Base-by-base conservation (phyloP, 2,888 invertebrate genomes). In the Rotaria sp. region DNA sequence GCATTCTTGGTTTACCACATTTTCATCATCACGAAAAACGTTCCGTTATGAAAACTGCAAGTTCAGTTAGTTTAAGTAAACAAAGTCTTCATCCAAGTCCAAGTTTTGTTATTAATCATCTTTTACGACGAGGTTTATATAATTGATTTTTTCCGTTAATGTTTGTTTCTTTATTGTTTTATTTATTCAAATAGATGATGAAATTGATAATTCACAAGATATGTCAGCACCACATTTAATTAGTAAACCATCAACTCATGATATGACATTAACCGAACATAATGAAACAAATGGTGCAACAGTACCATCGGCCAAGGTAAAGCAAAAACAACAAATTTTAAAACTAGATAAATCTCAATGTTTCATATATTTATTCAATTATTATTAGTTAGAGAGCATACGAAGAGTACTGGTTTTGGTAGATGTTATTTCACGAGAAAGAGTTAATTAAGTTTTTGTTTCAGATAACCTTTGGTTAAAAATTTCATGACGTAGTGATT, bases 21-120 rank as follows among this genome's bases (percentile, higher is more conserved):
- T 41, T 75, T 55, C 85, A 85, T 85, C 85, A 85, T 85, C 85
- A 85, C 57, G 85, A 80, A 45, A 85, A 85, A 84, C 50, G 45
- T 80, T 80, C 80, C 2, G 48, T 85, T 15, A 85, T n/a, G 26
- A 85, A 85, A 80, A 85, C 45, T 0, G 48, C 85, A 45, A 85
- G 85, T 80, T 75, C 50, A 38, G 52, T 38, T 57, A 85, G 57
- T 84, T 41, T 85, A 41, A 15, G 45, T 10, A 80, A 80, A 45
- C 45, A 41, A 45, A 45, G 80, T 13, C 26, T 80, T 45, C 80
- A 80, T 45, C 45, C 84, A 57, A 84, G 84, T 84, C n/a, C 52
- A 52, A 38, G 38, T 35, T 52, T 84, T 35, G 41, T 52, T 26
- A 80, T 80, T 5, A 80, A 45, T n/a, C 26, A 26, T 80, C 35